Conservation (phyloP, 2,113 vertebrate species). For the Datnioides undecimradiatus region DNA sequence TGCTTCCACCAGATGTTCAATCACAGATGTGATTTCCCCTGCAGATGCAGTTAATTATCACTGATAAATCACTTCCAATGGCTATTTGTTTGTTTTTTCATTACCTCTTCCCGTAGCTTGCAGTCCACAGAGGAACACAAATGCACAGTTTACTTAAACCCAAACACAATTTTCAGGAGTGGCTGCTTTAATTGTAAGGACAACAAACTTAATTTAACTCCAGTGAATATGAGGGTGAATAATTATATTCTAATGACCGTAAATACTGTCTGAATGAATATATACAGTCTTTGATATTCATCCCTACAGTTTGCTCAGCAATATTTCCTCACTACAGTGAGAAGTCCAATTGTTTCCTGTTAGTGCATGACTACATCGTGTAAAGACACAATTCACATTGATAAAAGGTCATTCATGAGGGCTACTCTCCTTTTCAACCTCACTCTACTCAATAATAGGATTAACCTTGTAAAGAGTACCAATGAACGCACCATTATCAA, state of each 20-base stretch:
- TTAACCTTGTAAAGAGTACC: slow-evolving; percentile 8
- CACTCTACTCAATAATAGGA: slow-evolving; percentile 3
- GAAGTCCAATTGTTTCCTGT: background rate
- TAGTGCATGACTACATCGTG: background rate
- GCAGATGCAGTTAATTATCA: background rate
- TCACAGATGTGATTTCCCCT: background rate
- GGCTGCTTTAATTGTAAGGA: slow-evolving; percentile 6
- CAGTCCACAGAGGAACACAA: background rate
- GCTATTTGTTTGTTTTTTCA: background rate
- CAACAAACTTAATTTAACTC: background rate
- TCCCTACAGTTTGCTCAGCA: background rate
- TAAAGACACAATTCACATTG: slow-evolving; percentile 8
- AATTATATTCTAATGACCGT: background rate
- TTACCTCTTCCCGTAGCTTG: background rate
- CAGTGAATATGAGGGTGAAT: background rate
- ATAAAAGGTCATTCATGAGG: slow-evolving; percentile 9
- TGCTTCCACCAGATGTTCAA: slow-evolving; percentile 12
- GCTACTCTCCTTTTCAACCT: background rate
- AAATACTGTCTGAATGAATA: slow-evolving; percentile 9
- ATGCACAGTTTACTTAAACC: background rate
- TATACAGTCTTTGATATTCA: background rate
- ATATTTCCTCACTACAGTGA: background rate
- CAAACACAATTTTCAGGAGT: background rate
- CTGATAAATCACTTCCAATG: slow-evolving; percentile 5
- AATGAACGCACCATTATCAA: background rate